A percentile compares a stretch with the other conserved stretches of the same genome.
Evolutionary conservation across 2,888 invertebrate species (phyloP).

Genomic region (Heliconius hortense): DNA sequence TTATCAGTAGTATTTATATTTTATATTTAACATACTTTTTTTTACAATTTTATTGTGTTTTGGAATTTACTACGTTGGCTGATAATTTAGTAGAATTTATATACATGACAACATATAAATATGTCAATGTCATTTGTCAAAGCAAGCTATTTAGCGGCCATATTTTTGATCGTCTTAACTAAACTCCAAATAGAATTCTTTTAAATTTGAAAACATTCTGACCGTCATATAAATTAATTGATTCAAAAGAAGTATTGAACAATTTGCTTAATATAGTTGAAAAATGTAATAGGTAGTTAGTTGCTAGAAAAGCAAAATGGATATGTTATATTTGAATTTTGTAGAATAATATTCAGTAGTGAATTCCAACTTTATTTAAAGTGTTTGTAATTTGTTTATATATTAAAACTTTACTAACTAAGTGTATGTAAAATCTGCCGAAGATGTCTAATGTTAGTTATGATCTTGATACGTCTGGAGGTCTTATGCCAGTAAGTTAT

Average conservation of each 20-base stretch:
- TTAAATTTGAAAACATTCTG: neutral
- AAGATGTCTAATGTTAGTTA: slow-evolving; percentile 83
- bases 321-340: slow-evolving; percentile 10
- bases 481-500: slow-evolving; percentile 91
- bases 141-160: slow-evolving; percentile 11
- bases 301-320: neutral
- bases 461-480: slow-evolving; percentile 89
- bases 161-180: slow-evolving; percentile 12
- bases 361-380: slow-evolving; percentile 5
- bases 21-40: too few relatives aligned
- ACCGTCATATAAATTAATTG: neutral
- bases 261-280: neutral
- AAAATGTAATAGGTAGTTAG: slow-evolving; percentile 10
- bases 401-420: neutral
- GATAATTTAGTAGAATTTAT: neutral
- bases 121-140: slow-evolving; percentile 27
- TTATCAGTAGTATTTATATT: too few relatives aligned
- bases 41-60: too few relatives aligned
- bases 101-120: neutral
- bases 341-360: slow-evolving; percentile 6
- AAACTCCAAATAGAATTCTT: slow-evolving; percentile 10
- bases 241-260: neutral
- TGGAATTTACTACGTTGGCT: too few relatives aligned
- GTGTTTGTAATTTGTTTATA: slow-evolving; percentile 15
- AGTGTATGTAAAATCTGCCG: neutral